Conservation (phyloP, 2,113 vertebrate genomes). For the Stictonetta naevosa region DNA sequence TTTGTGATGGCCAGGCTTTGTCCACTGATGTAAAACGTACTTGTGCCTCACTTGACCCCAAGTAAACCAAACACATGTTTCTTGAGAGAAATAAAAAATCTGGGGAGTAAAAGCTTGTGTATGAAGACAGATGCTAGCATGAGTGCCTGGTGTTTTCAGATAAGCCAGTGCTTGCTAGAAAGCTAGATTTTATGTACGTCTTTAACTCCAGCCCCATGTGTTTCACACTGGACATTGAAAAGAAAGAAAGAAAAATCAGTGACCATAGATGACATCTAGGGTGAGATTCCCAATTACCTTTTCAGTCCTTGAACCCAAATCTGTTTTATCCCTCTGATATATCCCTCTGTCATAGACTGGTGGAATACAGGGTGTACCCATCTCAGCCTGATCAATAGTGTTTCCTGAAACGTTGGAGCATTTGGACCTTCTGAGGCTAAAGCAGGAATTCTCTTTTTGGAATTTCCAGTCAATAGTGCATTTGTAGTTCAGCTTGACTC, state of each 20-base stretch:
- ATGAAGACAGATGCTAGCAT: neutral
- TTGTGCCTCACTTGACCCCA: slow-evolving; percentile 9
- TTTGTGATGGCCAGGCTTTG: neutral
- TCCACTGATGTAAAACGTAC: neutral
- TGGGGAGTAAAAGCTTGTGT: neutral
- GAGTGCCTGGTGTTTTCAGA: neutral
- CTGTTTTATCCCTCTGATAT: neutral
- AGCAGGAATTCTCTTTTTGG: neutral
- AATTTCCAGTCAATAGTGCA: neutral
- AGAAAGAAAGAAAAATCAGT: neutral
- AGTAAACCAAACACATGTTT: neutral
- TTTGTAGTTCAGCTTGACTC: neutral
- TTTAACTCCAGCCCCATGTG: neutral
- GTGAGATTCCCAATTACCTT: neutral
- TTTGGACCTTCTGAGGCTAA: neutral
- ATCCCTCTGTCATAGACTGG: neutral
- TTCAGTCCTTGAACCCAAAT: neutral
- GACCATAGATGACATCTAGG: neutral
- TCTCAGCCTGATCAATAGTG: neutral
- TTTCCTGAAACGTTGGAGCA: neutral
- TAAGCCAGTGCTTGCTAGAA: neutral
- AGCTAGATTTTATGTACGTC: neutral
- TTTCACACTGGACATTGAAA: neutral
- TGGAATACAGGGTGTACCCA: neutral
- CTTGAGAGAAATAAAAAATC: neutral